These are phyloP conservation scores for Campylomormyrus tamandua DNA, from an alignment of 2,113 vertebrate species.

Conservation along the genomic window DNA sequence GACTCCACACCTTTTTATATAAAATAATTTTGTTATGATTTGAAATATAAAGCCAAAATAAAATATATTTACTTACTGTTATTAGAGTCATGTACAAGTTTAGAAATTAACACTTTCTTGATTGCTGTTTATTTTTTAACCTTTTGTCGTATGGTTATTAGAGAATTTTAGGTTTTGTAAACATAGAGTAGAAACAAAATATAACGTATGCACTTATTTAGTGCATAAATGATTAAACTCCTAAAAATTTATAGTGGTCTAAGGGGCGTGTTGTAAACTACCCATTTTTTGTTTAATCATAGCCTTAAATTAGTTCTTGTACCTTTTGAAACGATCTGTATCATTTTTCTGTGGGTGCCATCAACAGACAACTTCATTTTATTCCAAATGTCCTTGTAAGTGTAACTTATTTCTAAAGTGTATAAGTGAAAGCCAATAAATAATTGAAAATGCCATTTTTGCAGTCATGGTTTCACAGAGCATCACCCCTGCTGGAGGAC, in stretches of 20 bases:
- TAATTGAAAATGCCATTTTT: constrained; percentile 8
- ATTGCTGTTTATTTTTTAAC: background rate
- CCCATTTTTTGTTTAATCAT: background rate
- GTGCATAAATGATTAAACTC: background rate
- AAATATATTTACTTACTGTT: constrained; percentile 7
- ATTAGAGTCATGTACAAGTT: background rate
- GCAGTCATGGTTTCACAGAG: background rate
- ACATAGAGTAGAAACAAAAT: constrained; percentile 7
- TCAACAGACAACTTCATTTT: background rate
- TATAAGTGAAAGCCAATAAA: constrained; percentile 18
- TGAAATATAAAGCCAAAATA: constrained; percentile 15
- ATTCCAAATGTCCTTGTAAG: constrained; percentile 4
- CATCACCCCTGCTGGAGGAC: background rate
- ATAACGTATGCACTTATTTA: background rate
- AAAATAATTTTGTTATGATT: constrained; percentile 18
- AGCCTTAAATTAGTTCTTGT: constrained; percentile 12
- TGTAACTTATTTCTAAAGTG: constrained; percentile 18
- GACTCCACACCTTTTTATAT: background rate
- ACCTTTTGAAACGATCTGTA: background rate
- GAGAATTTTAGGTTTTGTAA: background rate
- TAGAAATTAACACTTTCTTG: background rate
- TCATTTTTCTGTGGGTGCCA: background rate
- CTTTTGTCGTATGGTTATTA: constrained; percentile 6
- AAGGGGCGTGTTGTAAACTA: background rate
- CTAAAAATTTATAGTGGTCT: background rate